A percentile compares a stretch with the other conserved stretches of the same genome.
Evolutionary conservation across 2,888 invertebrate genomes (phyloP).

Genomic region (Megaustenia siamemsis): DNA sequence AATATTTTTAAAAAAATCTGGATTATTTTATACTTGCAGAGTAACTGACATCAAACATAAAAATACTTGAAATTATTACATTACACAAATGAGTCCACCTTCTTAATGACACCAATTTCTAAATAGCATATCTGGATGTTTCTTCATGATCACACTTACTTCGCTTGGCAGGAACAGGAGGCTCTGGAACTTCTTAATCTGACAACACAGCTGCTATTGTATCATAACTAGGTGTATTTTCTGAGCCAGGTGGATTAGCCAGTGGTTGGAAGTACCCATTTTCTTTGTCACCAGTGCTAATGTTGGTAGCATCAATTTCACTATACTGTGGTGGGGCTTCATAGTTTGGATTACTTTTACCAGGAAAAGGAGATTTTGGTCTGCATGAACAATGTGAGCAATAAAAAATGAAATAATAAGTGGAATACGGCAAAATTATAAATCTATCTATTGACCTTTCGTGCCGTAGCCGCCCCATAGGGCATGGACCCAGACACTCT

Average conservation of each 20-base stretch:
- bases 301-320: background rate
- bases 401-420: too few relatives aligned
- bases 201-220: slow-evolving; percentile 9
- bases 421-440: too few relatives aligned
- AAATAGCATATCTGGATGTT: background rate
- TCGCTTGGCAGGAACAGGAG: slow-evolving; percentile 33
- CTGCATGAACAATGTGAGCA: too few relatives aligned
- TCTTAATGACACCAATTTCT: background rate
- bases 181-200: background rate
- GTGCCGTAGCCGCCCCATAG: too few relatives aligned
- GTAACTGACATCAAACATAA: background rate
- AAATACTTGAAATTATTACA: background rate
- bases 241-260: background rate
- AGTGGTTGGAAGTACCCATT: slow-evolving; percentile 36
- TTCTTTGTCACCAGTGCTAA: background rate
- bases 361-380: slow-evolving; percentile 32
- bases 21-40: background rate
- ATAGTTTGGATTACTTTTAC: slow-evolving; percentile 34
- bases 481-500: too few relatives aligned
- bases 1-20: background rate
- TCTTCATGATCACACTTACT: background rate
- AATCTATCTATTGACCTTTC: too few relatives aligned
- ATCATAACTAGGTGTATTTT: slow-evolving; percentile 25
- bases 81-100: background rate
- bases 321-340: slow-evolving; percentile 42